Evolutionary conservation across 2,113 vertebrate species (phyloP).

Genomic region (Heterotilapia buettikoferi): DNA sequence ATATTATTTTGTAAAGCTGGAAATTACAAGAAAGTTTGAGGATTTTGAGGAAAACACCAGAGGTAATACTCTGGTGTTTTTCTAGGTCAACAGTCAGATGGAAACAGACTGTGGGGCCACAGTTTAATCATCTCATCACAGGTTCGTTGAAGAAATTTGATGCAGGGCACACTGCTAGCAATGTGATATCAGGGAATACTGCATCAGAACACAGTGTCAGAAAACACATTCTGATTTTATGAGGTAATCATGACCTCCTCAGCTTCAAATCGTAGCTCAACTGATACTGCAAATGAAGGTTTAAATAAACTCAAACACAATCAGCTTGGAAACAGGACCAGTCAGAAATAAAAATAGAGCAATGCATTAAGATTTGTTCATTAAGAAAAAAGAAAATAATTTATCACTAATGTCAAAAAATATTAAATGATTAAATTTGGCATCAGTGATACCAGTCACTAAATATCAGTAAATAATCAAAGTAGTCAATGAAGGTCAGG

Average conservation of each 20-base stretch:
- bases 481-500: not conserved
- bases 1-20: not conserved
- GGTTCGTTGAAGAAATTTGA: not conserved
- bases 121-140: not conserved
- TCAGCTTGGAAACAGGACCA: no score
- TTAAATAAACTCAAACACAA: no score
- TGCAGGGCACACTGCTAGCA: not conserved
- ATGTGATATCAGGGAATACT: not conserved
- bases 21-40: not conserved
- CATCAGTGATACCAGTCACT: not conserved
- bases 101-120: no score
- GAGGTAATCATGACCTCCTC: no score
- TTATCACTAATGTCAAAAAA: no score
- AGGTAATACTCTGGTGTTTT: not conserved
- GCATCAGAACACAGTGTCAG: not conserved
- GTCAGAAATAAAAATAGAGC: no score
- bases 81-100: not conserved
- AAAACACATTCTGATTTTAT: no score
- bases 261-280: no score
- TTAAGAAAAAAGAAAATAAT: no score
- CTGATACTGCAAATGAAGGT: no score
- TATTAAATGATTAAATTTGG: not conserved
- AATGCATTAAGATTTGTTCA: no score
- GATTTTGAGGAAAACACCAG: not conserved
- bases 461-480: not conserved